These are phyloP conservation scores for Dryobates pubescens DNA, from an alignment of 2,797 vertebrate genomes.

Conservation along the genomic window DNA sequence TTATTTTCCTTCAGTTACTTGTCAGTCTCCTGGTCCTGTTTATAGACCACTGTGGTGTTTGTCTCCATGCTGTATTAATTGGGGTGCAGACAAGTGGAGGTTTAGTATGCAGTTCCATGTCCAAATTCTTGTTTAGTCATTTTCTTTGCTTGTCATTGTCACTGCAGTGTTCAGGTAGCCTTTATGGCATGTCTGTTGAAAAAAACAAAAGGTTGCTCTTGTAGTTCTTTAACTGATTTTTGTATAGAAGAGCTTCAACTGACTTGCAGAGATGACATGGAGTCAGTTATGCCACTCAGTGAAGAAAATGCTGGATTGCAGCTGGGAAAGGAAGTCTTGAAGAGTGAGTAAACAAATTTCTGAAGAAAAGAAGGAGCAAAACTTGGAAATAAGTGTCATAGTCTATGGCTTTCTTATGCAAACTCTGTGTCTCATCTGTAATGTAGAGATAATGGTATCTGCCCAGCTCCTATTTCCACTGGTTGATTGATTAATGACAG, in stretches of 20 bases:
- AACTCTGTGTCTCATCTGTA: constrained; percentile 29
- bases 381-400: not conserved
- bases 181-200: not conserved
- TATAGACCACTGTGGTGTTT: not conserved
- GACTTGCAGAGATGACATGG: not conserved
- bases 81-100: not conserved
- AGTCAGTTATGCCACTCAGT: not conserved
- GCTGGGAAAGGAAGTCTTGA: not conserved
- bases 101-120: not conserved
- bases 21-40: not conserved
- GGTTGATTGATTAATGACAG: constrained; percentile 53
- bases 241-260: not conserved
- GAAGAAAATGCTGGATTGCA: not conserved
- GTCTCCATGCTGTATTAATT: not conserved
- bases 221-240: not conserved
- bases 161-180: not conserved
- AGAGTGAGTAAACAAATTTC: not conserved
- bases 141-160: not conserved
- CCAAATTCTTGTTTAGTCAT: not conserved
- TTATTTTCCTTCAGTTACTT: constrained; percentile 35
- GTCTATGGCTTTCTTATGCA: constrained; percentile 4
- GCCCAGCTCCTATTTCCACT: not conserved
- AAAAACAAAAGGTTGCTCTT: not conserved
- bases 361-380: not conserved
- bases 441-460: constrained; percentile 36